phyloP scores from a whole-genome alignment of 2,797 vertebrate species.

The Coendou prehensilis region DNA sequence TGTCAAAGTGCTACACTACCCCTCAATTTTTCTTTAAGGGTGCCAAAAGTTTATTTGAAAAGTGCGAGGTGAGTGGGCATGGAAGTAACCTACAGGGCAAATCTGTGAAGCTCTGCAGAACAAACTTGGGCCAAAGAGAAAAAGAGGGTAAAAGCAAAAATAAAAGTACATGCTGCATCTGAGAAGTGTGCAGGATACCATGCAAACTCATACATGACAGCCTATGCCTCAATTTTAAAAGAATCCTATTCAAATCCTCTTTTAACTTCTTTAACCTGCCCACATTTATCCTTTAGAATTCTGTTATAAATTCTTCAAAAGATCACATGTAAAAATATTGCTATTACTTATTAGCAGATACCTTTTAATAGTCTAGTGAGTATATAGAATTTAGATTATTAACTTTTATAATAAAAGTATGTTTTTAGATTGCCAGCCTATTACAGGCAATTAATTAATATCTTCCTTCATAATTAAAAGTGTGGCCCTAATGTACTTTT shows the following conservation, averaged over 20 bases:
- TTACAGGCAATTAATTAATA: slow-evolving; percentile 36
- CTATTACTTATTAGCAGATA: slow-evolving; percentile 11
- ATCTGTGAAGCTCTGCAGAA: background rate
- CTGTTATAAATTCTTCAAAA: background rate
- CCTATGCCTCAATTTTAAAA: slow-evolving; percentile 45
- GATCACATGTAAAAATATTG: background rate
- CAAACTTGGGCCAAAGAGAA: background rate
- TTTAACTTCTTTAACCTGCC: slow-evolving; percentile 4
- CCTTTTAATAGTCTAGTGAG: background rate
- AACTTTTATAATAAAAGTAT: slow-evolving; percentile 46
- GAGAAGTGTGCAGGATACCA: background rate
- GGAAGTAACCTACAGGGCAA: background rate
- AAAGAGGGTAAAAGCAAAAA: background rate
- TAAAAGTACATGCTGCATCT: background rate
- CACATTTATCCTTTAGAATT: slow-evolving; percentile 42
- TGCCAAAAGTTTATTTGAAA: background rate
- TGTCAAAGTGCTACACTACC: background rate
- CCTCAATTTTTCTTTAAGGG: background rate
- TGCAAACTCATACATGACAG: background rate
- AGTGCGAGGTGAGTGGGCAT: background rate
- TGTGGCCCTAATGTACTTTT: background rate
- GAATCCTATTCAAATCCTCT: background rate
- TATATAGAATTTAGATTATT: slow-evolving; percentile 38
- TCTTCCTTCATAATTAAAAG: slow-evolving; percentile 40
- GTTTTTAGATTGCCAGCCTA: background rate